These are phyloP conservation scores for Drosophila bipectinata DNA, from an alignment of 1,140 invertebrate species.

Conservation along the genomic window DNA sequence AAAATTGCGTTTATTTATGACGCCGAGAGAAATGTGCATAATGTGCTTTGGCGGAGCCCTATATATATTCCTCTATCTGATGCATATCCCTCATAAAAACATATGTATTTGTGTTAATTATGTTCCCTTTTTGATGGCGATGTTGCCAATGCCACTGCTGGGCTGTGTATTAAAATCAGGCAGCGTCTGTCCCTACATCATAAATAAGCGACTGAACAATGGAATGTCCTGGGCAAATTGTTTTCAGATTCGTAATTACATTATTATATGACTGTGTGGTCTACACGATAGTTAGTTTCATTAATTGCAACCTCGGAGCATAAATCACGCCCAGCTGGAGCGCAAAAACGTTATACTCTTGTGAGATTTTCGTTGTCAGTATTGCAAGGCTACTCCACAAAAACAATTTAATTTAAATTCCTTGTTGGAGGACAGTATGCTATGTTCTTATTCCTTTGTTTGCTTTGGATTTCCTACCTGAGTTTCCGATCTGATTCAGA, in stretches of 20 bases:
- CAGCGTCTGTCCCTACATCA: constrained; percentile 18
- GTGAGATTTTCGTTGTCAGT: constrained; percentile 6
- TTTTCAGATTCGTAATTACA: constrained; percentile 49
- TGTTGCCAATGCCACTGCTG: constrained; percentile 2
- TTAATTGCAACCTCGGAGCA: constrained; percentile 41
- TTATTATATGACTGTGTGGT: constrained; percentile 30
- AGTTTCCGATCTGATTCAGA: not conserved
- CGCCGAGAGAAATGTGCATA: constrained; percentile 59
- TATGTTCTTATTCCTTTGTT: not conserved
- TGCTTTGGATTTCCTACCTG: not conserved
- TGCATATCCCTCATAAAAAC: constrained; percentile 49
- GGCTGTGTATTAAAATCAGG: constrained; percentile 25
- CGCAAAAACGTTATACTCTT: constrained; percentile 11
- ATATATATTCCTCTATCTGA: constrained; percentile 24
- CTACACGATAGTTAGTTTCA: constrained; percentile 52
- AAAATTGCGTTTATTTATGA: constrained; percentile 75
- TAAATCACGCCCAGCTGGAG: constrained; percentile 25
- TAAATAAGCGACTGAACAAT: constrained; percentile 45
- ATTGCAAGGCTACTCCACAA: not conserved
- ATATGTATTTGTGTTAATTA: constrained; percentile 52
- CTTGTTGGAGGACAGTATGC: not conserved
- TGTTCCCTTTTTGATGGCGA: constrained; percentile 19
- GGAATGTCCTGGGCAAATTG: constrained; percentile 42
- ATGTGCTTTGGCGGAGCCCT: constrained; percentile 49
- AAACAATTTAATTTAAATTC: constrained; percentile 29